A percentile compares a stretch with the other conserved stretches of the same genome.
Evolutionary conservation across 2,888 invertebrate species (phyloP).

Genomic region (Unio delphinus): DNA sequence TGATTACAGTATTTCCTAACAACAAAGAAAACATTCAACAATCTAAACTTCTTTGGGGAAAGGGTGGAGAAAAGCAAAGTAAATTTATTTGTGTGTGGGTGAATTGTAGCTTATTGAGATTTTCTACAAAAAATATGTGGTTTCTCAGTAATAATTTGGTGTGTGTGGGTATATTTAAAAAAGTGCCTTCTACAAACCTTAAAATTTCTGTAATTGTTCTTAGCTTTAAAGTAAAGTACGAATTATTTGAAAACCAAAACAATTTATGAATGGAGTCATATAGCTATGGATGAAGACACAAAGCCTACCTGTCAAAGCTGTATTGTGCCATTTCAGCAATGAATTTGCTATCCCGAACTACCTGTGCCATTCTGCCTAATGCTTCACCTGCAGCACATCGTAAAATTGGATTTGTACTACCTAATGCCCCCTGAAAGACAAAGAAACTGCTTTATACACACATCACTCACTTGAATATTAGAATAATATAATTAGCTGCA

Average conservation of each 20-base stretch:
- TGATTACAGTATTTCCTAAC: too few relatives aligned
- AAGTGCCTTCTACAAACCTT: too few relatives aligned
- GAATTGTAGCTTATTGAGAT: too few relatives aligned
- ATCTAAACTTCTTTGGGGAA: too few relatives aligned
- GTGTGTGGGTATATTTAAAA: too few relatives aligned
- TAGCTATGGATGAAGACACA: not conserved
- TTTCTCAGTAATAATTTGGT: too few relatives aligned
- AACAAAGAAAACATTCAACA: too few relatives aligned
- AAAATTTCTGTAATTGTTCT: not conserved
- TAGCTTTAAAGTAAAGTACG: not conserved
- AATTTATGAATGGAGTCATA: not conserved
- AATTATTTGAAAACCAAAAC: not conserved
- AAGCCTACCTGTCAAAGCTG: slow-evolving; percentile 82
- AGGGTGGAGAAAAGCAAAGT: too few relatives aligned
- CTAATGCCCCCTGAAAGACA: slow-evolving; percentile 71
- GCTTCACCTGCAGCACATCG: slow-evolving; percentile 97
- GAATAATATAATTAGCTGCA: too few relatives aligned
- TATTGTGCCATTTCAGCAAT: slow-evolving; percentile 91
- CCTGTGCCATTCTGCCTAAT: slow-evolving; percentile 92
- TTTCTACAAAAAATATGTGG: too few relatives aligned
- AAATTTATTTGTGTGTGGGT: too few relatives aligned
- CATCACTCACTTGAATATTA: not conserved
- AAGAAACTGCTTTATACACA: not conserved
- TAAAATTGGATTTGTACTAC: slow-evolving; percentile 76
- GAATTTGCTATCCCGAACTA: slow-evolving; percentile 87